Percentiles rank a stretch among this genome's conserved stretches.
These are phyloP conservation scores for Callocephalon fimbriatum DNA, from an alignment of 2,113 vertebrate genomes.

Conservation along the genomic window DNA sequence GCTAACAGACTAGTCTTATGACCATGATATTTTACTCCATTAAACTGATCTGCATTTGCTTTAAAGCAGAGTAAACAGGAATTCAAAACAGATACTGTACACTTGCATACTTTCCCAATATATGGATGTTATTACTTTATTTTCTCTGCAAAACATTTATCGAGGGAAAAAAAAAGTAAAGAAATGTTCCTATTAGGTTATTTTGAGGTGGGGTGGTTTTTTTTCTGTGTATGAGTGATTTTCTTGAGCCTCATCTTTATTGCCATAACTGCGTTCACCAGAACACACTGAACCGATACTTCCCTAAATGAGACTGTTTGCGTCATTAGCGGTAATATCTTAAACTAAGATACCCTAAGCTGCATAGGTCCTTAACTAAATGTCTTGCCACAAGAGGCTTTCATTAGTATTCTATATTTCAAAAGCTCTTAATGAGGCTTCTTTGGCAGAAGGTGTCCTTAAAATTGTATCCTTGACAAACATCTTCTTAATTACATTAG, in stretches of 20 bases:
- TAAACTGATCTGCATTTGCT: neutral
- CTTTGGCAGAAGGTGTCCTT: conserved; percentile 7
- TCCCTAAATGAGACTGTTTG: neutral
- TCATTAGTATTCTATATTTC: conserved; percentile 34
- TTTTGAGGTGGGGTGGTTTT: neutral
- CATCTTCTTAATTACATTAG: neutral
- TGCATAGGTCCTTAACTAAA: conserved; percentile 15
- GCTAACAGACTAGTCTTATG: neutral
- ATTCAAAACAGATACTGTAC: neutral
- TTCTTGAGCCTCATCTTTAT: neutral
- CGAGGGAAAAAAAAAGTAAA: neutral
- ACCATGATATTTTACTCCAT: neutral
- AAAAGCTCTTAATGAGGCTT: conserved; percentile 20
- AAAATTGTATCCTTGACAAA: conserved; percentile 37
- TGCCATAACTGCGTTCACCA: neutral
- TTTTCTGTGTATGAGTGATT: neutral
- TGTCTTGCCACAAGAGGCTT: conserved; percentile 32
- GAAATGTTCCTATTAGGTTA: neutral
- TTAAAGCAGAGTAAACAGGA: neutral
- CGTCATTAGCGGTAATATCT: neutral
- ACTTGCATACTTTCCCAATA: neutral
- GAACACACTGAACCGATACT: neutral
- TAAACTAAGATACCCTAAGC: neutral
- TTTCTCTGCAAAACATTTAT: neutral
- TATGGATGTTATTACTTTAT: neutral